Evolutionary conservation across 2,113 vertebrate genomes (phyloP).

Genomic region (Morone chrysops): DNA sequence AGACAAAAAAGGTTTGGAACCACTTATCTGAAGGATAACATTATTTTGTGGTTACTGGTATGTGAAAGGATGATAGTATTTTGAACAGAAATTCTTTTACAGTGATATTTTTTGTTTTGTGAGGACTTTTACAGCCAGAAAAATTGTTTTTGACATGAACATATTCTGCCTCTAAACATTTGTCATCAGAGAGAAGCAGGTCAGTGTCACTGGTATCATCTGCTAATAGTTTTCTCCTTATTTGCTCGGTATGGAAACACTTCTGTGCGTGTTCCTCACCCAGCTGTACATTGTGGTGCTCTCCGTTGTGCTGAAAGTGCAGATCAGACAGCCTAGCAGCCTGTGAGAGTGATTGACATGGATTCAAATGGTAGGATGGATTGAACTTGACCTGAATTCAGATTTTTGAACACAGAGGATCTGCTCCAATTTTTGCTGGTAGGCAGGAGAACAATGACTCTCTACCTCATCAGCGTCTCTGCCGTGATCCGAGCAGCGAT

Average conservation of each 20-base stretch:
- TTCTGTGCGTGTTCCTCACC: slow-evolving; percentile 24
- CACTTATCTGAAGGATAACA: neutral
- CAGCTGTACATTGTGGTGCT: slow-evolving; percentile 49
- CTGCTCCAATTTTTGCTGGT: slow-evolving; percentile 67
- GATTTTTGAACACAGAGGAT: slow-evolving; percentile 64
- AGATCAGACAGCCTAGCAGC: slow-evolving; percentile 55
- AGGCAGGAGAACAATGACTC: slow-evolving; percentile 45
- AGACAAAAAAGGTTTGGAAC: neutral
- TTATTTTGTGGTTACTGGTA: neutral
- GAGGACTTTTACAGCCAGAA: neutral
- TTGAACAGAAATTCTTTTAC: neutral
- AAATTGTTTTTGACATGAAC: slow-evolving; percentile 28
- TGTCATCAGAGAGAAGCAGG: slow-evolving; percentile 35
- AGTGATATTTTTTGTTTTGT: neutral
- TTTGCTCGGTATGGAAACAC: slow-evolving; percentile 14
- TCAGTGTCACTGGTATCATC: slow-evolving; percentile 35
- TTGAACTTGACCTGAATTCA: slow-evolving; percentile 79
- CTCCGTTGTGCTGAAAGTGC: slow-evolving; percentile 80
- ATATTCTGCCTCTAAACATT: slow-evolving; percentile 19
- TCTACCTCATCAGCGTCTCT: slow-evolving; percentile 35
- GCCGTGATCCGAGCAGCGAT: neutral
- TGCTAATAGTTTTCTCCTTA: slow-evolving; percentile 38
- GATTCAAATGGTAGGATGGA: slow-evolving; percentile 57
- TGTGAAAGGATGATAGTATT: neutral
- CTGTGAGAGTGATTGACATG: slow-evolving; percentile 64